These are phyloP conservation scores for Apodemia mormo DNA, from an alignment of 2,888 invertebrate species.

Conservation along the genomic window DNA sequence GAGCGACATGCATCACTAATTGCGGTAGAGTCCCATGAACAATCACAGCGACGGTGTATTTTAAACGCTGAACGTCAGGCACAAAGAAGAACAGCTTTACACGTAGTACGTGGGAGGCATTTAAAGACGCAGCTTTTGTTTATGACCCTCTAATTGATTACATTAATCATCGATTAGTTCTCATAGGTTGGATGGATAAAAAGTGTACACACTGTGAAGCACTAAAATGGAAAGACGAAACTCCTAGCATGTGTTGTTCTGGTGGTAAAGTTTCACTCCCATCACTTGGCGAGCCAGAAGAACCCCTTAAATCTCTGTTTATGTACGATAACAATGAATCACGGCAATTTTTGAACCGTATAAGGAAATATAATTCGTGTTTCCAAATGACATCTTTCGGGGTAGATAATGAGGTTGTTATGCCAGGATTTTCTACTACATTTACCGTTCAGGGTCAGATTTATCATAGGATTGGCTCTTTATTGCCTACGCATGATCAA, in stretches of 20 bases:
- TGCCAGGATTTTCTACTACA: constrained; percentile 41
- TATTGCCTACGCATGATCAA: constrained; percentile 38
- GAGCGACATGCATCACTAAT: too few species aligned
- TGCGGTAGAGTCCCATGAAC: too few species aligned
- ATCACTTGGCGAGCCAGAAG: constrained; percentile 36
- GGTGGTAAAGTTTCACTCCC: constrained; percentile 35
- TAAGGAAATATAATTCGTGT: constrained; percentile 25
- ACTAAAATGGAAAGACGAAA: constrained; percentile 40
- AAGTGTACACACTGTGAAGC: constrained; percentile 36
- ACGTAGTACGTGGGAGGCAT: too few species aligned
- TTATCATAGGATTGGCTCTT: constrained; percentile 43
- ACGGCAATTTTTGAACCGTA: constrained; percentile 22
- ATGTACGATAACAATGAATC: not conserved
- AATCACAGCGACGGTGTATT: not conserved
- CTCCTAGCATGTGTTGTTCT: constrained; percentile 38
- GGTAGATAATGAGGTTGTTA: constrained; percentile 33
- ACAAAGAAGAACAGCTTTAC: not conserved
- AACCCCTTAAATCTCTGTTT: constrained; percentile 29
- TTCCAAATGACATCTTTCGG: constrained; percentile 44
- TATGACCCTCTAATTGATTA: constrained; percentile 14
- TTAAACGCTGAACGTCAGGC: not conserved
- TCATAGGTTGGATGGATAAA: constrained; percentile 29
- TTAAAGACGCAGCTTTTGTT: too few species aligned
- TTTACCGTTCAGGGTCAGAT: constrained; percentile 46
- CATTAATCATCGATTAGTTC: not conserved